Evolutionary conservation across 2,888 invertebrate species (phyloP), one percentile per base, ranked within the genome.

Genomic region (Pseudolycoriella hygida): DNA sequence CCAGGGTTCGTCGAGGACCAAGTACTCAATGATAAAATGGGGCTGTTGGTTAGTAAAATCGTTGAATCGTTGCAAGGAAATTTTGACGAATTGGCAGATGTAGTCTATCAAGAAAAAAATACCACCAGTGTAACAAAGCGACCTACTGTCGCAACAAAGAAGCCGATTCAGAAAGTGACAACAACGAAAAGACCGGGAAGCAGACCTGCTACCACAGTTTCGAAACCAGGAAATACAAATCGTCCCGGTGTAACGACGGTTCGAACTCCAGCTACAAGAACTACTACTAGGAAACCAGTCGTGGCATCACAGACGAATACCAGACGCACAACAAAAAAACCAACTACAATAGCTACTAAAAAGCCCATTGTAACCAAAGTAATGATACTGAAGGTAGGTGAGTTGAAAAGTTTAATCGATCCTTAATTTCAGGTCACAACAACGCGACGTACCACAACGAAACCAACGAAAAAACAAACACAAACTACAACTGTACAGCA

Each of bases 21-120:
- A 1, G 76, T 76, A 46, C 60, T 87, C 2, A 78, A 82, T 52
- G 76, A 80, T 37, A 86, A 86, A 62, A 81, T 87, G 64, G 84
- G 83, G 55, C 67, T 79, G 0, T 79, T 88, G 52, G 88, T 88
- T 0, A 79, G 80, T 54, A 85, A 86, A 61, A 81, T 88, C 14
- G 85, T 87, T 10, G 77, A 82, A 50, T 85, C 85, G 17, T 65
- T 88, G 2, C 84, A 86, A 62, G 83, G 79, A 1, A 86, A 87
- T 19, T 87, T 87, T 60, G 76, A 84, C 53, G 82, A 80, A 43
- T 60, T 88, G 11, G 80, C 81, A 52, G 83, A 86, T 53, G 76
- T 87, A 48, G 78, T 88, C 12, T 72, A 76, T 46, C 72, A 71
- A 40, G 62, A 61, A 32, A 71, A 69, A 46, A 67, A 62, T 46